Evolutionary conservation across 2,888 invertebrate species (phyloP).

Genomic region (Nyleta sp.): DNA sequence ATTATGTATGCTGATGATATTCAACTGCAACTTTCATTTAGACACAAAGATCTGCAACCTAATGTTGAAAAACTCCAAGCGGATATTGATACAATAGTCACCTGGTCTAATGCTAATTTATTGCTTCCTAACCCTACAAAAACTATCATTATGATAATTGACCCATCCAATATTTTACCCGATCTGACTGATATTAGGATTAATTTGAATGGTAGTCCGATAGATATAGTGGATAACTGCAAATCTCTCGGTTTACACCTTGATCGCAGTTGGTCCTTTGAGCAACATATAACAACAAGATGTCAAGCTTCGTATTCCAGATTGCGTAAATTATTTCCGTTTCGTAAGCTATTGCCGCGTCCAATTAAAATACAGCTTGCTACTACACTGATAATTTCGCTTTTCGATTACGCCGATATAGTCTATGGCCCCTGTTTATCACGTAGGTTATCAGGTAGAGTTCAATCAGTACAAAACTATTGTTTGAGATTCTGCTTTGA

Average conservation of each 20-base stretch:
- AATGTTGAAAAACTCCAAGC: not conserved
- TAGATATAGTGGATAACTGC: not conserved
- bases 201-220: not conserved
- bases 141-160: not conserved
- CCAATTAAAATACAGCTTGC: not conserved
- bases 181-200: not conserved
- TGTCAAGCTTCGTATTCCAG: conserved; percentile 5
- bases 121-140: not conserved
- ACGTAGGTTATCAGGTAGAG: not conserved
- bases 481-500: not conserved
- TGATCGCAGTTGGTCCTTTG: not conserved
- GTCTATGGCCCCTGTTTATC: not conserved
- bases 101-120: not conserved
- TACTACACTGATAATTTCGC: not conserved
- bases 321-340: not conserved
- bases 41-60: not conserved
- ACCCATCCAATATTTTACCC: not conserved
- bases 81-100: too few relatives aligned
- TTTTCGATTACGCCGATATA: not conserved
- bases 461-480: not conserved
- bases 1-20: not conserved
- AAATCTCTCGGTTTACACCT: conserved; percentile 5
- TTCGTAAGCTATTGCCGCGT: not conserved
- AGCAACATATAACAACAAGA: not conserved
- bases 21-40: not conserved